Percentiles rank a stretch among this genome's conserved stretches.
phyloP scores from a whole-genome alignment of 2,113 vertebrate genomes.

The Chloropsis hardwickii region DNA sequence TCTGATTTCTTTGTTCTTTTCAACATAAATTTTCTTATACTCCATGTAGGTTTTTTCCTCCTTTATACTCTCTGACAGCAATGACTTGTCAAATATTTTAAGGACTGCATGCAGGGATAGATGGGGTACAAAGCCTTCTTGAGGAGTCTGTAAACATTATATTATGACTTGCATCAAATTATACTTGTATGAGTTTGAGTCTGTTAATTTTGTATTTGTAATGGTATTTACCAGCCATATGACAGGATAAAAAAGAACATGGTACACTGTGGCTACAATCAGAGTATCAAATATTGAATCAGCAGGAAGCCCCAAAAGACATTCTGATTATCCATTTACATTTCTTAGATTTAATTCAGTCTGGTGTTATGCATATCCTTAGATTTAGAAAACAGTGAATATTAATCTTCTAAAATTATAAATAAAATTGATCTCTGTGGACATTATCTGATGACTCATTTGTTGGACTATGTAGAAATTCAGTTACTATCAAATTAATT shows the following conservation, averaged over 20 bases:
- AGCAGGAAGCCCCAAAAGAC: conserved; percentile 1
- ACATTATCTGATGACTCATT: conserved; percentile 53
- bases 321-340: neutral
- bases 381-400: conserved; percentile 20
- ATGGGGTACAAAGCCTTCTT: neutral
- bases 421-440: conserved; percentile 41
- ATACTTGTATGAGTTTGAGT: neutral
- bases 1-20: neutral
- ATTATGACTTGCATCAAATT: neutral
- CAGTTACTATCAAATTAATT: conserved; percentile 41
- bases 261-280: neutral
- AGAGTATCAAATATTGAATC: conserved; percentile 42
- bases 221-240: neutral
- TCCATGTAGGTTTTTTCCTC: neutral
- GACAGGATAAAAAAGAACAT: neutral
- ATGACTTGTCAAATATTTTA: neutral
- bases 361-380: neutral
- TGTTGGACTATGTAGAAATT: conserved; percentile 13
- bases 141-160: neutral
- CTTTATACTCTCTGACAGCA: neutral
- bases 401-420: conserved; percentile 40
- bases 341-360: conserved; percentile 10
- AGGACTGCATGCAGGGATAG: neutral
- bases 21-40: neutral
- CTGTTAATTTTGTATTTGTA: neutral